Conservation (phyloP, 2,113 vertebrate genomes). For the Callaeas wilsoni region DNA sequence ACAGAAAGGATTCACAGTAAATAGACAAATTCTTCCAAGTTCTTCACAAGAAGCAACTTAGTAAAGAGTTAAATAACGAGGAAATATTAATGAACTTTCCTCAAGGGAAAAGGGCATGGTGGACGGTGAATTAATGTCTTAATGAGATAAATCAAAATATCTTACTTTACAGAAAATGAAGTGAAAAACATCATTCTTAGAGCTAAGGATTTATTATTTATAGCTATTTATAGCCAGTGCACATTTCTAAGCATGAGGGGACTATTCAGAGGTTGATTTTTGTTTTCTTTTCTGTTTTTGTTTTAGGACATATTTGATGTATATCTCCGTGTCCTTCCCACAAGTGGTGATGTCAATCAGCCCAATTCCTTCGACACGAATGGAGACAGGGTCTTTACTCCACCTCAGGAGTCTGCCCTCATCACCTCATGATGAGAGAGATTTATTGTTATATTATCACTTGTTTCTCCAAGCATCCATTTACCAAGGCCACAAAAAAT, state of each 20-base stretch:
- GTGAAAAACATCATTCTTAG: not conserved
- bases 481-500: not conserved
- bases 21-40: conserved; percentile 5
- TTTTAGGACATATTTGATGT: not conserved
- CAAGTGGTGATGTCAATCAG: not conserved
- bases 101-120: not conserved
- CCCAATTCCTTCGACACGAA: not conserved
- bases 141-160: conserved; percentile 11
- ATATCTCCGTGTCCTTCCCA: not conserved
- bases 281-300: not conserved
- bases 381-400: not conserved
- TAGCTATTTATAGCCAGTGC: not conserved
- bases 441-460: not conserved
- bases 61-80: not conserved
- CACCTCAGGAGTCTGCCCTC: not conserved
- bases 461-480: not conserved
- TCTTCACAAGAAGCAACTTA: not conserved
- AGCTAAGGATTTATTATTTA: conserved; percentile 6
- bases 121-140: not conserved
- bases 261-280: not conserved
- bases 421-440: not conserved
- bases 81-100: conserved; percentile 33
- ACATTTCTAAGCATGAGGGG: not conserved
- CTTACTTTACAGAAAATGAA: not conserved
- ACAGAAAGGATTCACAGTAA: not conserved